Percentiles rank a stretch among this genome's conserved stretches.
Evolutionary conservation across 2,113 vertebrate genomes (phyloP).

Genomic region (Nothocercus julius): DNA sequence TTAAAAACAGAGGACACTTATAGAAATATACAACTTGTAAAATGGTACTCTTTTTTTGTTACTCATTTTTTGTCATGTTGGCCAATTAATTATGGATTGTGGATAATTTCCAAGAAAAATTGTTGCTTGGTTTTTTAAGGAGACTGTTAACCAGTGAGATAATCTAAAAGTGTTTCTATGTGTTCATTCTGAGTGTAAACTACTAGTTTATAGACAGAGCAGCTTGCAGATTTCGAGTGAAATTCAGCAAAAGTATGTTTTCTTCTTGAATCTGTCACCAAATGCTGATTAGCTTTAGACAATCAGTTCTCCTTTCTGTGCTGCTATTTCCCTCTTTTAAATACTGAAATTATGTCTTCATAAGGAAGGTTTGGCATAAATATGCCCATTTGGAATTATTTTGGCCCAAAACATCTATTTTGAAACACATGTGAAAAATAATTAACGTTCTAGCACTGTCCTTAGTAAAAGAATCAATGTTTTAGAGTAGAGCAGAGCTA

Average conservation of each 20-base stretch:
- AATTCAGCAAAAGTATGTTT: background rate
- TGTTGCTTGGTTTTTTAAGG: accelerated
- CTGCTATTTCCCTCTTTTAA: background rate
- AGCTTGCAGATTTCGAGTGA: background rate
- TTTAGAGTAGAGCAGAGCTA: background rate
- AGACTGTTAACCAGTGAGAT: background rate
- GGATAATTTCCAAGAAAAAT: background rate
- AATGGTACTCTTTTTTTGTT: background rate
- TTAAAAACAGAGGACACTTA: background rate
- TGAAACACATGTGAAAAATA: background rate
- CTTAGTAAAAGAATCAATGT: background rate
- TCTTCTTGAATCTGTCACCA: background rate
- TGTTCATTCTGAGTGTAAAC: background rate
- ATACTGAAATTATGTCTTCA: background rate
- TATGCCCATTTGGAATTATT: background rate
- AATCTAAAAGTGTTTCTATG: background rate
- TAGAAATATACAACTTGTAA: background rate
- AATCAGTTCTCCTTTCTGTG: background rate
- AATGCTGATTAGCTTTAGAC: background rate
- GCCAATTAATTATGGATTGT: background rate
- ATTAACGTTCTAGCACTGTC: background rate
- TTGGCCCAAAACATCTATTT: background rate
- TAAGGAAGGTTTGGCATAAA: background rate
- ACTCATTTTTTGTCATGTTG: background rate
- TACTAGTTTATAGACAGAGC: background rate